A percentile compares a stretch with the other conserved stretches of the same genome.
These are phyloP conservation scores for Sciurus vulgaris DNA, from an alignment of 2,797 vertebrate genomes.

Conservation along the genomic window DNA sequence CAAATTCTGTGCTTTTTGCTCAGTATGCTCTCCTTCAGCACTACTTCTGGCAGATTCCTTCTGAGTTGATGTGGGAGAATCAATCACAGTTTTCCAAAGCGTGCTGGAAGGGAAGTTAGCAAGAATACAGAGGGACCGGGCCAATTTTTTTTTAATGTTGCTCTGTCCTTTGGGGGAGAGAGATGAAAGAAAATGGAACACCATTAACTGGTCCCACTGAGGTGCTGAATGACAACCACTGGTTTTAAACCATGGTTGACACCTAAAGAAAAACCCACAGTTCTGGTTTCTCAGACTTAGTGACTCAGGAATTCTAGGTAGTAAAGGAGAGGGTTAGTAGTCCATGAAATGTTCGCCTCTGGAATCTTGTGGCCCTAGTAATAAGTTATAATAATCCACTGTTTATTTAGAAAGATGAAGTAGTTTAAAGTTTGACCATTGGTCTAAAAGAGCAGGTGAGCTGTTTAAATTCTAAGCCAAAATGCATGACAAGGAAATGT, in stretches of 20 bases:
- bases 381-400: background rate
- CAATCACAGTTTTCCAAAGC: background rate
- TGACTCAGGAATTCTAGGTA: background rate
- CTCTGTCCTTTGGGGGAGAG: background rate
- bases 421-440: background rate
- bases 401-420: slow-evolving; percentile 40
- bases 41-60: background rate
- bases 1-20: background rate
- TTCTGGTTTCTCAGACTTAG: slow-evolving; percentile 37
- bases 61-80: background rate
- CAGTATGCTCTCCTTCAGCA: background rate
- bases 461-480: background rate
- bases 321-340: background rate
- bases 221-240: background rate
- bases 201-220: background rate
- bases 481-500: background rate
- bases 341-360: background rate
- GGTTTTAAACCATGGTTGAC: slow-evolving; percentile 13
- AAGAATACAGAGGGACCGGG: background rate
- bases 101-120: background rate
- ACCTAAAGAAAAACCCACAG: background rate
- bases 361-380: background rate
- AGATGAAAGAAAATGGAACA: background rate
- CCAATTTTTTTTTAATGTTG: background rate
- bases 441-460: background rate